phyloP scores from a whole-genome alignment of 1,140 invertebrate genomes.

The Magallana gigas region DNA sequence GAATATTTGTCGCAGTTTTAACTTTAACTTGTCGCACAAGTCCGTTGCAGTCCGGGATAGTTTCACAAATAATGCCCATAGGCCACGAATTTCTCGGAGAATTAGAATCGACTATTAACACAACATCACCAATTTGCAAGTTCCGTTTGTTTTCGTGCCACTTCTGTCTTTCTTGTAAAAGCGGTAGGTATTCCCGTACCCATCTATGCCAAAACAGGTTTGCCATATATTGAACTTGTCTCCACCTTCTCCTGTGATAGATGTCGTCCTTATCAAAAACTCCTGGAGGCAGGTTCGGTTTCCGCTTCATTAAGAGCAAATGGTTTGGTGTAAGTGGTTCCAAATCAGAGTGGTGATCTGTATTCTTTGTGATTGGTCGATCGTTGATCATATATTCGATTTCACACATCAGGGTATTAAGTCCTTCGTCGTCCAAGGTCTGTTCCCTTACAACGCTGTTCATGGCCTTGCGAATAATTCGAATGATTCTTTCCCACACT shows the following conservation, averaged over 20 bases:
- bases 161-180: slow-evolving; percentile 58
- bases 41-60: slow-evolving; percentile 40
- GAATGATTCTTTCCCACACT: slow-evolving; percentile 60
- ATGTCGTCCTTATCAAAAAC: slow-evolving; percentile 47
- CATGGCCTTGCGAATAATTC: slow-evolving; percentile 45
- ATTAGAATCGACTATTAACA: slow-evolving; percentile 55
- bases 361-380: no score
- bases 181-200: slow-evolving; percentile 58
- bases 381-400: slow-evolving; percentile 47
- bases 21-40: slow-evolving; percentile 59
- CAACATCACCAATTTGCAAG: slow-evolving; percentile 58
- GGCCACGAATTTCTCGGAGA: slow-evolving; percentile 55
- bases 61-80: slow-evolving; percentile 42
- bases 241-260: slow-evolving; percentile 52
- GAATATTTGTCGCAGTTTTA: slow-evolving; percentile 46
- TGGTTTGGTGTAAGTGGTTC: no score
- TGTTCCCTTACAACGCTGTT: slow-evolving; percentile 50
- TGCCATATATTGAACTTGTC: slow-evolving; percentile 59
- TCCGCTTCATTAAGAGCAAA: no score
- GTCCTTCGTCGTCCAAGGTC: slow-evolving; percentile 55
- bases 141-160: slow-evolving; percentile 54
- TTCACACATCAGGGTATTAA: slow-evolving; percentile 56
- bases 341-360: no score
- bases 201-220: slow-evolving; percentile 64
- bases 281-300: no score